phyloP scores from a whole-genome alignment of 2,113 vertebrate species.

The Amphilophus citrinellus region DNA sequence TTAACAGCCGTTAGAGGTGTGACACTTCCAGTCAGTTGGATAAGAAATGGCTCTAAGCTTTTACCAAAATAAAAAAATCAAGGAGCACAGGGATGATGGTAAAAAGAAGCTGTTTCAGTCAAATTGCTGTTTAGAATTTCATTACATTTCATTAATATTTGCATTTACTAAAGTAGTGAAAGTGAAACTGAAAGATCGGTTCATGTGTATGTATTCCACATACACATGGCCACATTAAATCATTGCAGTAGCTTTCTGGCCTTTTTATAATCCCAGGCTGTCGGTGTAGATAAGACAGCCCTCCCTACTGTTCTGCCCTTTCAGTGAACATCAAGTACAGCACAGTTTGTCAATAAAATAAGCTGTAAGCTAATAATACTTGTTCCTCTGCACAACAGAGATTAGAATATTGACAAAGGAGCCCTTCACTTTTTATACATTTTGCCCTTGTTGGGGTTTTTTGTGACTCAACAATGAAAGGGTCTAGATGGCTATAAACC shows the following conservation, averaged over 20 bases:
- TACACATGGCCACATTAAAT: neutral
- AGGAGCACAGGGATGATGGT: neutral
- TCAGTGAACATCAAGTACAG: constrained; percentile 22
- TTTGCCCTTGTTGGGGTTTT: constrained; percentile 7
- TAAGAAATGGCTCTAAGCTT: constrained; percentile 9
- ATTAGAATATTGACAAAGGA: constrained; percentile 57
- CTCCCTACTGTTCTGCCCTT: constrained; percentile 20
- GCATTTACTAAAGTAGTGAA: neutral
- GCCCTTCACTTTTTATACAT: constrained; percentile 11
- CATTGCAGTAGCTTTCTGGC: neutral
- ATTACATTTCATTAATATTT: neutral
- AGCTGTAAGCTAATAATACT: constrained; percentile 23
- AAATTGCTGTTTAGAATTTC: neutral
- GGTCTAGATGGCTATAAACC: neutral
- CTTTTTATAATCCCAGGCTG: constrained; percentile 42
- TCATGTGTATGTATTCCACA: neutral
- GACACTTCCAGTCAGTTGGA: constrained; percentile 16
- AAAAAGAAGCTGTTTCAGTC: neutral
- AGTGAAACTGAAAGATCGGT: neutral
- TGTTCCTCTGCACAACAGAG: constrained; percentile 45
- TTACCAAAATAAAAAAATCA: neutral
- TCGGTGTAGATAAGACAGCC: constrained; percentile 49
- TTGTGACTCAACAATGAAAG: constrained; percentile 27
- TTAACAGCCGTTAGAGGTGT: constrained; percentile 37
- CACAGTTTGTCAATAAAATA: constrained; percentile 15